Evolutionary conservation across 2,113 vertebrate genomes (phyloP).

Genomic region (Falcunculus frontatus): DNA sequence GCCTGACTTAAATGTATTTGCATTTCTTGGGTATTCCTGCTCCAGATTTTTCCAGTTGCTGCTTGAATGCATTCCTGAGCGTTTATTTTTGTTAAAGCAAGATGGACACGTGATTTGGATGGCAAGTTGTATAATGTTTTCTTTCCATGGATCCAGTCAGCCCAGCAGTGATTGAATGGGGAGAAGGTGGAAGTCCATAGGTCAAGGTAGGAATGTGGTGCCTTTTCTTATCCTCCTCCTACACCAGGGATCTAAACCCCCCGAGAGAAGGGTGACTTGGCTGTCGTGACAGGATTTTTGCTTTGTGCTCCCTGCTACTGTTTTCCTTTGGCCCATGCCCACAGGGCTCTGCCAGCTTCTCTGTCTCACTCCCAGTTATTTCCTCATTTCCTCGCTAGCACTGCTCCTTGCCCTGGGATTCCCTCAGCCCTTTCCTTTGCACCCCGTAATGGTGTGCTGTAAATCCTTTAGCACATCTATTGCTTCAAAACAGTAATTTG

Average conservation of each 20-base stretch:
- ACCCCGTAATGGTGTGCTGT: accelerated
- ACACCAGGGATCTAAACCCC: accelerated
- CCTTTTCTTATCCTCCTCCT: not conserved
- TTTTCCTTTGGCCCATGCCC: not conserved
- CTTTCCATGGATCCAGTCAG: not conserved
- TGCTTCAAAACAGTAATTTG: not conserved
- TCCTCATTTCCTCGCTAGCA: not conserved
- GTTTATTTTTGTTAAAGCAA: accelerated
- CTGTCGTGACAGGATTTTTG: not conserved
- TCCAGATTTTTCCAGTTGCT: not conserved
- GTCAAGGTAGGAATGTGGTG: not conserved
- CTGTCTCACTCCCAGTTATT: not conserved
- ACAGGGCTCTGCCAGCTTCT: not conserved
- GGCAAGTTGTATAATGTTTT: not conserved
- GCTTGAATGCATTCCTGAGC: not conserved
- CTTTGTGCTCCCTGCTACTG: not conserved
- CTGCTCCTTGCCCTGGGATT: not conserved
- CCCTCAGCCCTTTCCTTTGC: not conserved
- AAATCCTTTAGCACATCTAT: not conserved
- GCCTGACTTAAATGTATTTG: accelerated
- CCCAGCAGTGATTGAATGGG: not conserved
- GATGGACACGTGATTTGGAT: not conserved
- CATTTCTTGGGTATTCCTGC: accelerated
- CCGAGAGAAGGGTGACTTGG: accelerated
- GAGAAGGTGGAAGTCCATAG: not conserved